Evolutionary conservation across 1,140 invertebrate species (phyloP), one percentile per base, ranked within the genome.

Genomic region (Brachionus rotundiformis): DNA sequence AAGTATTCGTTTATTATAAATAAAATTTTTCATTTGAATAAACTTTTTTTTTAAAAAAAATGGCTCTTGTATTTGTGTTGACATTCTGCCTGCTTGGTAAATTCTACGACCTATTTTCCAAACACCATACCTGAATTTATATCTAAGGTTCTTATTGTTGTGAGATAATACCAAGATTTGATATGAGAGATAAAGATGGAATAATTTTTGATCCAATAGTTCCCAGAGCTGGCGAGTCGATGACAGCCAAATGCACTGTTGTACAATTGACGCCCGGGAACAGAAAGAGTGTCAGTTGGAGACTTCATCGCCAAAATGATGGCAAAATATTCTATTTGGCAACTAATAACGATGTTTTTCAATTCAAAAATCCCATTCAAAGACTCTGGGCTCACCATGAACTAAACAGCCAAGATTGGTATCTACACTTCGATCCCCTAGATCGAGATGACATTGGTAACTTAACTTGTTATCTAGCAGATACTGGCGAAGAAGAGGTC

Each of bases 321-420:
- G 81, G 81, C 7, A 82, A 73, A 59, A 59, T 63, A 23, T 71
- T 82, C 19, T 47, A 68, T 29, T 49, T 82, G 11, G 81, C 81
- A 2, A 68, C 39, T 1, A 68, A 82, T 39, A 49, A 61, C 29
- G 65, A 71, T 39, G 81, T 82, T 23, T 47, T 82, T 47, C 61
- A 82, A 31, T 71, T 71, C 36, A 82, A 82, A 71, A 49, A 82
- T 82, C 76, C 76, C 10, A 79, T 79, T 27, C 76, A 79, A 61
- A 39, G 81, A 29, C 27, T 82, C 27, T 31, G 39, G 54, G 81
- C 81, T 1, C 31, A 71, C 27, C 81, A 82, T 39, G 65, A 68
- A 27, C 25, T 68, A 2, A 68, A 82, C 33, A 63, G 33, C 13
- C 41, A 68, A 19, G 65, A 71, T 27, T 82, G 81, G 81, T 82